phyloP scores from a whole-genome alignment of 1,140 invertebrate species.

The Plodia interpunctella region DNA sequence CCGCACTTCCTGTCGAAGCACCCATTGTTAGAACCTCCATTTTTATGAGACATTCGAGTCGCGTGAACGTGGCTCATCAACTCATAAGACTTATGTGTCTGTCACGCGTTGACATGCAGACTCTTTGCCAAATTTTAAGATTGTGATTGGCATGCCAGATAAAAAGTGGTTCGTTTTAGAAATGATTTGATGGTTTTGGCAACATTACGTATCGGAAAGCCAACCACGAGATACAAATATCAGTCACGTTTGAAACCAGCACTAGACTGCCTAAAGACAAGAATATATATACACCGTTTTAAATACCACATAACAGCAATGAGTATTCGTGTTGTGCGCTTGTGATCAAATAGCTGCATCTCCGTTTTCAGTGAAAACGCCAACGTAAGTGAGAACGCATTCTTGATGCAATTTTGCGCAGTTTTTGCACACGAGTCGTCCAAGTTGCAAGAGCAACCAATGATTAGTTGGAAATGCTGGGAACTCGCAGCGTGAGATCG shows the following conservation, averaged over 20 bases:
- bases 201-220: background rate
- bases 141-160: slow-evolving; percentile 7
- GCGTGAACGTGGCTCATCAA: slow-evolving; percentile 4
- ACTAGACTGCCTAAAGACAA: no score
- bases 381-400: slow-evolving; percentile 3
- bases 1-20: slow-evolving; percentile 50
- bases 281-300: no score
- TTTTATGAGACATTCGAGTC: slow-evolving; percentile 34
- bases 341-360: background rate
- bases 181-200: background rate
- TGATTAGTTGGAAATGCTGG: slow-evolving; percentile 38
- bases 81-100: slow-evolving; percentile 5
- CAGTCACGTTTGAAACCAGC: no score
- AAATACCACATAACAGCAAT: no score
- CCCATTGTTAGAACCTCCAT: slow-evolving; percentile 49
- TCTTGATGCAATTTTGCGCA: background rate
- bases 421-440: slow-evolving; percentile 28
- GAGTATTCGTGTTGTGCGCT: no score
- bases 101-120: background rate
- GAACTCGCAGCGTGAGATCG: slow-evolving; percentile 45
- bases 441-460: slow-evolving; percentile 8
- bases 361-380: background rate
- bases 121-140: background rate
- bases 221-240: no score
- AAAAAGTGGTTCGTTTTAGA: background rate